Evolutionary conservation across 1,140 invertebrate genomes (phyloP).

Genomic region (Sinella curviseta): DNA sequence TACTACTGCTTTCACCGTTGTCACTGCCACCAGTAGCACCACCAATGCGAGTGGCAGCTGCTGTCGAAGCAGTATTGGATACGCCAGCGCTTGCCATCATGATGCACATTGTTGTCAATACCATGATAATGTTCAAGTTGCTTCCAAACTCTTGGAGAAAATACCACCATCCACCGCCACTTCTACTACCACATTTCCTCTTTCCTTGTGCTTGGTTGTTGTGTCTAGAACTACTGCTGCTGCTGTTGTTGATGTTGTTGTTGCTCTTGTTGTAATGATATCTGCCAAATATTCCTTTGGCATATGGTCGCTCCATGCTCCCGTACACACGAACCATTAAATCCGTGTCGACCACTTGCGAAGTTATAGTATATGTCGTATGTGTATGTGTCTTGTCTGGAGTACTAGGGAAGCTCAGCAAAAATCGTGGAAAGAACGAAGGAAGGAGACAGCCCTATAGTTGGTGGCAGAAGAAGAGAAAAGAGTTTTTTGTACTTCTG

Average conservation of each 20-base stretch:
- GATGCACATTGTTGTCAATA: conserved; percentile 10
- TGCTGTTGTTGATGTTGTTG: not conserved
- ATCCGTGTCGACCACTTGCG: not conserved
- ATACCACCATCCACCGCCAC: not conserved
- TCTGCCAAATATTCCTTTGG: conserved; percentile 3
- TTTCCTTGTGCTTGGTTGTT: not conserved
- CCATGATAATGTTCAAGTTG: conserved; percentile 18
- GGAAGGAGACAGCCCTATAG: not conserved
- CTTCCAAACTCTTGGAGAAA: not conserved
- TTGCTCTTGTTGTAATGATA: not conserved
- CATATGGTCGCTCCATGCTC: conserved; percentile 25
- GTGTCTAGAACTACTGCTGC: not conserved
- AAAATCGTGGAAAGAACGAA: conserved; percentile 4
- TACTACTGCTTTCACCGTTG: not conserved
- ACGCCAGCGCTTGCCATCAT: conserved; percentile 5
- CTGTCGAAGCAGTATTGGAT: not conserved
- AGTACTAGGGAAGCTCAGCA: not conserved
- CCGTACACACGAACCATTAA: not conserved
- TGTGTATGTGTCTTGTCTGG: not conserved
- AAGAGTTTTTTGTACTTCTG: not conserved
- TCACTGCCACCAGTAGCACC: not conserved
- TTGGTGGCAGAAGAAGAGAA: not conserved
- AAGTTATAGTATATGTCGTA: too few relatives aligned
- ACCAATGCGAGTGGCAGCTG: not conserved
- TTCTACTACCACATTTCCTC: not conserved